Base-by-base conservation (phyloP, 1,140 invertebrate species). In the Orussus abietinus region DNA sequence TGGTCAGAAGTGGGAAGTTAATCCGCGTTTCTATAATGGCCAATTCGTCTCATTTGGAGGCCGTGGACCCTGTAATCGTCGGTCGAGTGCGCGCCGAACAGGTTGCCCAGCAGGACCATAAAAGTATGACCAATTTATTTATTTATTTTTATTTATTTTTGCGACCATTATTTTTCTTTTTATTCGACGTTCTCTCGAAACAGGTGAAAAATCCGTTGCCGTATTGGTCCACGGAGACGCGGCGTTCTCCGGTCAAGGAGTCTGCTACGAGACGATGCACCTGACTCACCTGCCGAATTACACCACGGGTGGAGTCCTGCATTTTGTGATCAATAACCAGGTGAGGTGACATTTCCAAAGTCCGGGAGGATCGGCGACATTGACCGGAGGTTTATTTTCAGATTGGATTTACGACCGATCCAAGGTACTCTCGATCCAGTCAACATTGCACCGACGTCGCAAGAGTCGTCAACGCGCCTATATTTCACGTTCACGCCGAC, bases 401-500 rank as follows among this genome's bases (percentile, higher is more conserved):
- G 60, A 62, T 66, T 60, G 91, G 93, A 1, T 97, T 96, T 67
- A 97, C 93, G 10, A 95, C 94, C 13, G 90, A 94, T 71, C 92
- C 93, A 2, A 74, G 88, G 17, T 83, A 81, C 53, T 76, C 77
- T 0, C 72, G 82, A 34, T 84, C 82, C 18, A 80, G 80, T 12
- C 69, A 68, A 0, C 83, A 83, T 52, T 84, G 81, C 42, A 77
- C 74, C 50, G 92, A 94, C 67, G 84, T 94, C 18, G 92, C 86
- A 1, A 81, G 89, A 46, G 86, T 92, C 12, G 82, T 95, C 1
- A 84, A 88, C 53, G 90, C 90, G 10, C 94, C 94, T 0, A 90
- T 97, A 39, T 88, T 98, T 63, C 94, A 98, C 60, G 91, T 97
- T 1, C 96, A 97, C 66, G 85, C 80, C 11, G 93, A 97, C 60